phyloP scores from a whole-genome alignment of 2,888 invertebrate genomes.

The Amaurobius ferox region DNA sequence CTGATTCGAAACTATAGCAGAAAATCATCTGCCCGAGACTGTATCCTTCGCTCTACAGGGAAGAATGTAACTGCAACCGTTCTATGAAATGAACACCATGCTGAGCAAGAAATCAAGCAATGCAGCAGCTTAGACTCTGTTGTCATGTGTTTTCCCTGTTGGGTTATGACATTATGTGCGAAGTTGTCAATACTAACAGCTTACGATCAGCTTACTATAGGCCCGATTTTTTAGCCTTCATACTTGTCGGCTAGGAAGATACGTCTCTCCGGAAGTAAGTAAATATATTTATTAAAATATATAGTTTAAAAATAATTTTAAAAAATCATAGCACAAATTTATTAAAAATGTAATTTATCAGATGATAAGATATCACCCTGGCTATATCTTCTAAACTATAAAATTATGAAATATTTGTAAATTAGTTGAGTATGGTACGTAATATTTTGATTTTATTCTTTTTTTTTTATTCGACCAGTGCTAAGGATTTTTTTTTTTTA shows the following conservation, averaged over 20 bases:
- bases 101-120: conserved; percentile 11
- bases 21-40: not conserved
- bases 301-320: too few relatives aligned
- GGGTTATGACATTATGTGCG: conserved; percentile 48
- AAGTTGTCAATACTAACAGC: conserved; percentile 48
- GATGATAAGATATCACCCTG: too few relatives aligned
- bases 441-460: too few relatives aligned
- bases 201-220: conserved; percentile 59
- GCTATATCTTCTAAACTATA: too few relatives aligned
- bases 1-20: not conserved
- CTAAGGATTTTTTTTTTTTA: too few relatives aligned
- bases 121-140: conserved; percentile 25
- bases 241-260: conserved; percentile 34
- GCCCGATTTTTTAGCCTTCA: conserved; percentile 64
- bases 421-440: too few relatives aligned
- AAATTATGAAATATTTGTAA: too few relatives aligned
- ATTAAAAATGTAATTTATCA: too few relatives aligned
- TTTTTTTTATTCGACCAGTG: too few relatives aligned
- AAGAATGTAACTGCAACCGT: conserved; percentile 8
- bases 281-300: not conserved
- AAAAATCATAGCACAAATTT: too few relatives aligned
- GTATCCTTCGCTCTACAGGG: not conserved
- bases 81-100: not conserved
- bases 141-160: not conserved
- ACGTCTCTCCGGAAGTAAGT: conserved; percentile 11